A percentile compares a stretch with the other conserved stretches of the same genome.
Conservation (phyloP, 2,888 invertebrate genomes). For the Idaea dimidiata region DNA sequence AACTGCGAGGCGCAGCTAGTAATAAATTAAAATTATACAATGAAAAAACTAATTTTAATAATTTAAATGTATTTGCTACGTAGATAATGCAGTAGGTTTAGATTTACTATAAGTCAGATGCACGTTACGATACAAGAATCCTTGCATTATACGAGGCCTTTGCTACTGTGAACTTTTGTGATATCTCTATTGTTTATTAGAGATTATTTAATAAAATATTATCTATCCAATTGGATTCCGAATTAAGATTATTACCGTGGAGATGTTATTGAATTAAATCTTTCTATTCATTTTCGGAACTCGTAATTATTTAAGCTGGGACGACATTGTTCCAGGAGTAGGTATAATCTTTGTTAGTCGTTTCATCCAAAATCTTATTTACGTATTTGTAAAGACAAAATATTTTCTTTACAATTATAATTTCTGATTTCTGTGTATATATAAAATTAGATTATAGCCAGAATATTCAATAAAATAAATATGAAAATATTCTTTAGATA, state of each 20-base stretch:
- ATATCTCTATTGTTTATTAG: not conserved
- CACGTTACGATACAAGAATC: slow-evolving; percentile 18
- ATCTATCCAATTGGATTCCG: not conserved
- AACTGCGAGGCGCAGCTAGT: too few species aligned
- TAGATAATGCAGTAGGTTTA: not conserved
- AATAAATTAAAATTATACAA: not conserved
- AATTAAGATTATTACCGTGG: not conserved
- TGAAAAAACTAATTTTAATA: too few species aligned
- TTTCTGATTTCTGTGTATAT: too few species aligned
- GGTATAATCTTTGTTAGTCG: not conserved
- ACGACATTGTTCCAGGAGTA: not conserved
- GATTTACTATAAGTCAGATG: slow-evolving; percentile 11
- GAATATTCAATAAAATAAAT: too few species aligned
- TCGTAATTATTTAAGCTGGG: not conserved
- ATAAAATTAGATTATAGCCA: too few species aligned
- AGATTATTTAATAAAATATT: not conserved
- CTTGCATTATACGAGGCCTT: slow-evolving; percentile 22
- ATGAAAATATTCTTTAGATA: too few species aligned
- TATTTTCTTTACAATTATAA: too few species aligned
- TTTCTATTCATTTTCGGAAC: not conserved
- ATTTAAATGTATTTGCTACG: too few species aligned
- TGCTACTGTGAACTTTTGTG: not conserved
- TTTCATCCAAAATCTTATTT: not conserved
- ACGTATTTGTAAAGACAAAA: not conserved
- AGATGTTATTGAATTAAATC: not conserved